Base-by-base conservation (phyloP, 2,888 invertebrate species). In the Andrena hattorfiana region DNA sequence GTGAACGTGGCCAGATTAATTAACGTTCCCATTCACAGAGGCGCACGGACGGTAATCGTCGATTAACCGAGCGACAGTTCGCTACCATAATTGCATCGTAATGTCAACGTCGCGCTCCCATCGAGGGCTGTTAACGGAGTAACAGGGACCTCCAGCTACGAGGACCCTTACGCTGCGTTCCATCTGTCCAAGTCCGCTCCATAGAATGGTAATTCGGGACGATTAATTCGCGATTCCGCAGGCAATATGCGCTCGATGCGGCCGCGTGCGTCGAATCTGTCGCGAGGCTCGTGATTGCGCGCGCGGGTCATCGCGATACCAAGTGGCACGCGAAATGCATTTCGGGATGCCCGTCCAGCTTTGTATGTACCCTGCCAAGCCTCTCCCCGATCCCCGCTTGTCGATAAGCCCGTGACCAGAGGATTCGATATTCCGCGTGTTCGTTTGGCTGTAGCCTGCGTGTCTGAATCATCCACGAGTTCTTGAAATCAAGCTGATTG, bases 181-280 rank as follows among this genome's bases (percentile, higher is more conserved):
- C 83, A 82, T 82, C 83, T 83, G 83, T 78, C 56, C 77, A 5
- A 42, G 4, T 2, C 26, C 28, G 60, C 48, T 72, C 62, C 67
- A 68, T 80, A 56, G 83, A 85, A 87, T 84, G 78, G 87, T 85
- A 87, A 87, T 87, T 81, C 77, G 71, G 69, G 42, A 60, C 81
- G 81, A 87, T 87, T 87, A 87, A 87, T 87, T 85, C 77, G 76
- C 83, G 75, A 85, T 87, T 83, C 85, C 78, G 84, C 70, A 59
- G 81, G 84, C 87, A 81, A 85, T 85, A 83, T 81, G 80, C 62
- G 68, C 56, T 54, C 23, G 85, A 54, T 75, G 75, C 81, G 60
- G 26, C 48, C 66, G 85, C 77, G 77, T 83, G 87, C 81, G 69
- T 83, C 86, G 83, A 87, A 87, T 87, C 77, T 76, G 78, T 70